Conservation (phyloP, 2,888 invertebrate genomes). For the Fragum fragum region DNA sequence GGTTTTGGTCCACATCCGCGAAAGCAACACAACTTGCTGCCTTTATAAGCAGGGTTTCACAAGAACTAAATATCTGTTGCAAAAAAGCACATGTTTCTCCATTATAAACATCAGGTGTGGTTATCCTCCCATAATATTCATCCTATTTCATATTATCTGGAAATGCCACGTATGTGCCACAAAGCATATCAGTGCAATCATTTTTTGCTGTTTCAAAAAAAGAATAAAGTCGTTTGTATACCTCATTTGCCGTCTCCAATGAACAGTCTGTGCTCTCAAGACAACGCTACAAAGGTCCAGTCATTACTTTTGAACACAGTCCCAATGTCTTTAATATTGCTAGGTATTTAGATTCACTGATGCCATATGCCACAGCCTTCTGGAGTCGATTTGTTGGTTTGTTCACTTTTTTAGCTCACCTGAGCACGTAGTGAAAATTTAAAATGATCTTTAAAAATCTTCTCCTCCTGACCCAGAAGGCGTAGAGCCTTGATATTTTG, state of each 20-base stretch:
- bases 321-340: constrained; percentile 41
- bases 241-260: constrained; percentile 38
- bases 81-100: constrained; percentile 17
- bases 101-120: constrained; percentile 38
- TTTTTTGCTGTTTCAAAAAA: constrained; percentile 35
- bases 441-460: no score
- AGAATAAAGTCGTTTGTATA: constrained; percentile 34
- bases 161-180: constrained; percentile 33
- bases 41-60: constrained; percentile 34
- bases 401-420: constrained; percentile 7
- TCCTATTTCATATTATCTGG: constrained; percentile 42
- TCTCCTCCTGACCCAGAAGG: no score
- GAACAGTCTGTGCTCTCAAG: constrained; percentile 50
- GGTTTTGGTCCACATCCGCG: constrained; percentile 23
- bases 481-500: no score
- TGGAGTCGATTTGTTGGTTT: constrained; percentile 38
- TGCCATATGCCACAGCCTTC: constrained; percentile 47
- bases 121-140: constrained; percentile 35
- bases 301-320: constrained; percentile 51
- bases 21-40: constrained; percentile 49
- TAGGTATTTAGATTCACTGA: constrained; percentile 30
- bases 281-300: constrained; percentile 54
- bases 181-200: constrained; percentile 28
- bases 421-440: no score
- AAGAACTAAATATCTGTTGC: constrained; percentile 42